Evolutionary conservation across 1,140 invertebrate species (phyloP), one percentile per base, ranked within the genome.

Genomic region (Paracyclopina nana): DNA sequence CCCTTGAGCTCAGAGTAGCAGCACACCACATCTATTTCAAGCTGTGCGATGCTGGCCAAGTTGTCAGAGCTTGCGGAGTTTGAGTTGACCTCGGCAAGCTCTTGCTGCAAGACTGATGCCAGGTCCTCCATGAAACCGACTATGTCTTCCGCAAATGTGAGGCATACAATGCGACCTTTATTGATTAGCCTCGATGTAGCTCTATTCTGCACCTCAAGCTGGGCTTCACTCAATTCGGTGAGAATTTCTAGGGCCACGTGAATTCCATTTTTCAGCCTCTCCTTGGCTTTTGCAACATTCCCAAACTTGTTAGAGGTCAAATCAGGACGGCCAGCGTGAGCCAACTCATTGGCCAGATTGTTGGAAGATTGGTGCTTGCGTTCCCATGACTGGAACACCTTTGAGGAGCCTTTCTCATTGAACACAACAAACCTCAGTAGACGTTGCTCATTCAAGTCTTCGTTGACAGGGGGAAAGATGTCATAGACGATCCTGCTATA

Each of bases 401-500:
- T 38, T 42, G 40, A 22, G 24, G 40, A n/a, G 30, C 45, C 4
- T 4, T 34, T n/a, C 26, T 74, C 73, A 65, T 88, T 82, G 60
- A 80, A 83, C 0, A 83, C 76, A 46, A 88, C 75, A 65, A 88
- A 83, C 54, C 79, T 70, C 0, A 85, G 73, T 65, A 90, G 67
- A 74, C 87, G 86, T 53, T 78, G 78, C 30, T 72, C 68, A n/a
- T n/a, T n/a, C n/a, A n/a, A n/a, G n/a, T n/a, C n/a, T n/a, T n/a
- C n/a, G n/a, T n/a, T n/a, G n/a, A n/a, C n/a, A n/a, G n/a, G n/a
- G 0, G 87, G 85, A 70, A 88, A 94, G 22, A 95, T 70, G 68
- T 97, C 91, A 83, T 86, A 95, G 6, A 92, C 84, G 56, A 95
- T 88, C 20, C 90, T 72, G 60, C 86, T 88, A 61, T 94, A 96